Evolutionary conservation across 2,888 invertebrate species (phyloP).

Genomic region (Antitype chi): DNA sequence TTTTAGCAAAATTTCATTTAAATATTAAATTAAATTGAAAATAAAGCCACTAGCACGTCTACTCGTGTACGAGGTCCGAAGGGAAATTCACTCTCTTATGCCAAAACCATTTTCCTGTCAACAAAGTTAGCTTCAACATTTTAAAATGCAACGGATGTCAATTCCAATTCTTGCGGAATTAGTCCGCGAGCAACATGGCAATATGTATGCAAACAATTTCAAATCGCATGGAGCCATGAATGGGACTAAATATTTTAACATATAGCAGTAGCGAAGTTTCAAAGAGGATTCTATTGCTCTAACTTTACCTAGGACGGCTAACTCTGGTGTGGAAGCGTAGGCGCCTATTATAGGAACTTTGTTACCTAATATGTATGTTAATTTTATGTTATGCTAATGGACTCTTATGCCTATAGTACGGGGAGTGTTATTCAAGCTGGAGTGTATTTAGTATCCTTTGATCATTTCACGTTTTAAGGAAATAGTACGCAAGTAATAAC

Average conservation of each 20-base stretch:
- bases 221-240: constrained; percentile 58
- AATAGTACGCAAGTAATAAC: not conserved
- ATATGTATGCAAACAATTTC: constrained; percentile 60
- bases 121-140: constrained; percentile 12
- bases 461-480: not conserved
- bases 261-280: constrained; percentile 32
- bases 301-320: constrained; percentile 51
- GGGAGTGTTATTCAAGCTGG: constrained; percentile 12
- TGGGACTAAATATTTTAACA: constrained; percentile 64
- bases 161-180: constrained; percentile 59
- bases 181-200: constrained; percentile 47
- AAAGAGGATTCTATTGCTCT: constrained; percentile 32
- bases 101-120: not conserved
- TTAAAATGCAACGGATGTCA: constrained; percentile 46
- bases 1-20: too few species aligned
- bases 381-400: constrained; percentile 56
- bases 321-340: constrained; percentile 15
- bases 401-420: constrained; percentile 5
- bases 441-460: constrained; percentile 22
- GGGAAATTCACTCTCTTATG: not conserved
- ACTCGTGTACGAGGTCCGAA: too few species aligned
- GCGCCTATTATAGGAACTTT: constrained; percentile 56
- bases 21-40: too few species aligned
- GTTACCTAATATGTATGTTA: constrained; percentile 64
- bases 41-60: too few species aligned